A percentile compares a stretch with the other conserved stretches of the same genome.
Evolutionary conservation across 2,888 invertebrate species (phyloP).

Genomic region (Cosmia trapezina): DNA sequence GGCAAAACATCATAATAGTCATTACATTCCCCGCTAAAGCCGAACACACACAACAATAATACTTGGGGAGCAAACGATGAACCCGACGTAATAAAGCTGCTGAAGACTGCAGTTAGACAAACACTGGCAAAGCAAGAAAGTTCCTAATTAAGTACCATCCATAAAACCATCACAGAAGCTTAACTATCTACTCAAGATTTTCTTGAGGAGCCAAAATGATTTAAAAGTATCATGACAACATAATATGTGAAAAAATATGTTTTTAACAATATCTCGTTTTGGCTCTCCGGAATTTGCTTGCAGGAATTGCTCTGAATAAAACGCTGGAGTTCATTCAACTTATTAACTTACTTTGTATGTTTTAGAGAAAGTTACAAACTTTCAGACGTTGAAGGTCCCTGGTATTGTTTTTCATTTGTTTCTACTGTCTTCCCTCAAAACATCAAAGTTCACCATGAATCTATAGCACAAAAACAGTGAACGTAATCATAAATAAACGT

Average conservation of each 20-base stretch:
- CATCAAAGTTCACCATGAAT: background rate
- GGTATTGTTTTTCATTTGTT: background rate
- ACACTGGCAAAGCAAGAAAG: background rate
- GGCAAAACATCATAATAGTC: conserved; percentile 17
- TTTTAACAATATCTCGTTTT: background rate
- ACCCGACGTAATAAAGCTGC: background rate
- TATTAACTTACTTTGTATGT: background rate
- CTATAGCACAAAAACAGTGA: background rate
- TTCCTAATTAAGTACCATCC: background rate
- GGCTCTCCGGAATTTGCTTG: background rate
- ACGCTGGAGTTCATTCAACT: background rate
- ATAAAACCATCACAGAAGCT: background rate
- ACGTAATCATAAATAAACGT: conserved; percentile 10
- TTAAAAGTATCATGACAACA: background rate
- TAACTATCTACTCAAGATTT: background rate
- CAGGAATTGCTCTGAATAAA: background rate
- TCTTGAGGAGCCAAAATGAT: background rate
- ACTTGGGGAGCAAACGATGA: background rate
- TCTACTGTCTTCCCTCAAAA: background rate
- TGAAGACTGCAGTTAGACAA: background rate
- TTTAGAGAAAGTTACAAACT: background rate
- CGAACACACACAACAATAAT: background rate
- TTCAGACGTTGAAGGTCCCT: background rate
- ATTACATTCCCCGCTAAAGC: conserved; percentile 5
- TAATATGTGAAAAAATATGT: background rate